A percentile compares a stretch with the other conserved stretches of the same genome.
Conservation (phyloP, 64 coral and sea anemone genomes). For the Montipora efflorescens region DNA sequence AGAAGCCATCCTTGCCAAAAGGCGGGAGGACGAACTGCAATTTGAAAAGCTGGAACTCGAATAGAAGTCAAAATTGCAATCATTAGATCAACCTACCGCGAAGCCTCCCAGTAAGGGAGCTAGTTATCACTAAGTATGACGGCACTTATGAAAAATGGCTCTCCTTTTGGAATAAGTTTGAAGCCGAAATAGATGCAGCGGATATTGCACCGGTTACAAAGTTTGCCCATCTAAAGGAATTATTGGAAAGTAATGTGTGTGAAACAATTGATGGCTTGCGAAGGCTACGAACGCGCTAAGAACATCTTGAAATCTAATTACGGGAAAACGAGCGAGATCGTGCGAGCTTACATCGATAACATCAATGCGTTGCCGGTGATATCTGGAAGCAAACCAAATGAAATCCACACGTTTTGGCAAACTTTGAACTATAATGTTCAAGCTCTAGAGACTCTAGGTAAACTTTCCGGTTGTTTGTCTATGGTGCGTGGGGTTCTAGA, state of each 20-base stretch:
- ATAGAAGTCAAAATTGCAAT: too few species aligned
- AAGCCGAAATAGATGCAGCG: too few species aligned
- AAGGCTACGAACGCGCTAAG: conserved; percentile 44
- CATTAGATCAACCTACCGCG: too few species aligned
- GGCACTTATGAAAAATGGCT: too few species aligned
- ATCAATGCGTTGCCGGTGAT: conserved; percentile 37
- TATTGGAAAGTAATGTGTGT: conserved; percentile 60
- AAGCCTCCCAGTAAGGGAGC: too few species aligned
- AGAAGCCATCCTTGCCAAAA: too few species aligned
- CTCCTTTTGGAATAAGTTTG: too few species aligned
- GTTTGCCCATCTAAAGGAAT: conserved; percentile 19
- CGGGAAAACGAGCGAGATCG: conserved; percentile 62
- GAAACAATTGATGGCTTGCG: conserved; percentile 57
- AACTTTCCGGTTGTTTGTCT: not conserved
- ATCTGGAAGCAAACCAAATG: conserved; percentile 14
- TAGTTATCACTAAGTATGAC: too few species aligned
- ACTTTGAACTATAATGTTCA: conserved; percentile 29
- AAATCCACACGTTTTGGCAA: conserved; percentile 67
- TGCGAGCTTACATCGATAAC: conserved; percentile 55
- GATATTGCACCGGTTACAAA: too few species aligned
- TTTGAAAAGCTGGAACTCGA: too few species aligned
- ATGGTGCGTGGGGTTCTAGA: not conserved
- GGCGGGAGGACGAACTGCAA: too few species aligned
- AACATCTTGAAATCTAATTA: conserved; percentile 65
- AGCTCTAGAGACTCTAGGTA: not conserved